These are phyloP conservation scores for Calypte anna DNA, from an alignment of 2,113 vertebrate genomes.

Conservation along the genomic window DNA sequence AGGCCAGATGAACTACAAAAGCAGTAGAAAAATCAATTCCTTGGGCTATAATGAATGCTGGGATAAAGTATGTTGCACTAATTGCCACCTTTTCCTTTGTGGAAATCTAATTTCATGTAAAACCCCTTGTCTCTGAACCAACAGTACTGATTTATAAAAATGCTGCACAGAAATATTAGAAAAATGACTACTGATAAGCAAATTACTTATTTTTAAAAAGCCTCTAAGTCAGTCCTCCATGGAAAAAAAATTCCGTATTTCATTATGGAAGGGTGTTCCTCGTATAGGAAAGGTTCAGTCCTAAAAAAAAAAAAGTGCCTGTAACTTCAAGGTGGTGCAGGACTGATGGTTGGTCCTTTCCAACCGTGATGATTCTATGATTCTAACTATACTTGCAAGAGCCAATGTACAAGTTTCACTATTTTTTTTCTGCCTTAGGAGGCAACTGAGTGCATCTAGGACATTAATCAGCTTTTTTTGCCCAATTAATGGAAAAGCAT, in stretches of 20 bases:
- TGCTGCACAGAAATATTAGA: not conserved
- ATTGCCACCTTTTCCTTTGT: slow-evolving; percentile 2
- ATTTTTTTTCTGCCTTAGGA: not conserved
- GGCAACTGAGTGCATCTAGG: not conserved
- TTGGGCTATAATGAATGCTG: not conserved
- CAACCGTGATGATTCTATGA: too few relatives aligned
- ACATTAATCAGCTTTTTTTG: not conserved
- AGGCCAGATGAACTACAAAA: not conserved
- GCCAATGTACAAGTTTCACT: not conserved
- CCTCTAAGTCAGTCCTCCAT: not conserved
- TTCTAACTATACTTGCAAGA: not conserved
- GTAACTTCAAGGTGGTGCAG: too few relatives aligned
- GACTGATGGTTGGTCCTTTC: too few relatives aligned
- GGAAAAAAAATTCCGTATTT: not conserved
- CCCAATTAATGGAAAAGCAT: not conserved
- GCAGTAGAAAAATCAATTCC: not conserved
- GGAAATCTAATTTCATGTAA: not conserved
- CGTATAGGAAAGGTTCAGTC: not conserved
- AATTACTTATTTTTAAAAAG: not conserved
- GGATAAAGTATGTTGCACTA: not conserved
- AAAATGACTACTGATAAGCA: not conserved
- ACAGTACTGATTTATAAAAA: not conserved
- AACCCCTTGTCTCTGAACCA: not conserved
- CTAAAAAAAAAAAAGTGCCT: not conserved
- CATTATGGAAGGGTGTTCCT: not conserved